Percentiles rank a stretch among this genome's conserved stretches.
Evolutionary conservation across 2,888 invertebrate genomes (phyloP).

Genomic region (Hybos culiciformis): DNA sequence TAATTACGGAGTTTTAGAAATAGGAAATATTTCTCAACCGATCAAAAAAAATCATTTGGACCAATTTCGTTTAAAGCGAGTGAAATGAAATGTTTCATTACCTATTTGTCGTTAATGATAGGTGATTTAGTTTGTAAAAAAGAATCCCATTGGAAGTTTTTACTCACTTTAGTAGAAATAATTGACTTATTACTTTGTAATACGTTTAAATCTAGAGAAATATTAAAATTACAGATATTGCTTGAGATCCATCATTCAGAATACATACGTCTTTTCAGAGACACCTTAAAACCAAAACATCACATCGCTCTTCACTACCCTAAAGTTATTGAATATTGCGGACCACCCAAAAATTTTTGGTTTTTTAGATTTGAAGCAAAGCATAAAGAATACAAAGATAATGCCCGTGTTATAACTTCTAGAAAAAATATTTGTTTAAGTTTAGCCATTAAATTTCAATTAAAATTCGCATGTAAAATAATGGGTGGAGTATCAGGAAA

Average conservation of each 20-base stretch:
- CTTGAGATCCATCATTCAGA: no score
- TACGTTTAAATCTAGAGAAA: no score
- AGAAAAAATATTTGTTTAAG: neutral
- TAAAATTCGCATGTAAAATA: neutral
- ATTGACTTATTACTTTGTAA: no score
- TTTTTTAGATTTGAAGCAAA: neutral
- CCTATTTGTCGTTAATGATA: neutral
- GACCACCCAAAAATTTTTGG: neutral
- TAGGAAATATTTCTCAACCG: no score
- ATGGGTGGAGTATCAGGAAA: neutral
- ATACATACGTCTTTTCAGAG: no score
- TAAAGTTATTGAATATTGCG: no score
- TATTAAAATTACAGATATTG: no score
- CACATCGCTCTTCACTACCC: no score
- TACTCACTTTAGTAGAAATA: neutral
- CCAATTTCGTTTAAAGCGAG: neutral
- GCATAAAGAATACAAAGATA: neutral
- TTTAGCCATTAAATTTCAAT: neutral
- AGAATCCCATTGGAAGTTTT: neutral
- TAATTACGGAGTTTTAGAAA: neutral
- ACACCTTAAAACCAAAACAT: no score
- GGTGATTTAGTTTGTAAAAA: conserved; percentile 1
- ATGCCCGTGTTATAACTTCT: neutral
- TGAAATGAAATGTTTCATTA: conserved; percentile 1
- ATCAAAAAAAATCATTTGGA: neutral